Conservation (phyloP, 2,888 invertebrate species). For the Tenthredo mesomela region DNA sequence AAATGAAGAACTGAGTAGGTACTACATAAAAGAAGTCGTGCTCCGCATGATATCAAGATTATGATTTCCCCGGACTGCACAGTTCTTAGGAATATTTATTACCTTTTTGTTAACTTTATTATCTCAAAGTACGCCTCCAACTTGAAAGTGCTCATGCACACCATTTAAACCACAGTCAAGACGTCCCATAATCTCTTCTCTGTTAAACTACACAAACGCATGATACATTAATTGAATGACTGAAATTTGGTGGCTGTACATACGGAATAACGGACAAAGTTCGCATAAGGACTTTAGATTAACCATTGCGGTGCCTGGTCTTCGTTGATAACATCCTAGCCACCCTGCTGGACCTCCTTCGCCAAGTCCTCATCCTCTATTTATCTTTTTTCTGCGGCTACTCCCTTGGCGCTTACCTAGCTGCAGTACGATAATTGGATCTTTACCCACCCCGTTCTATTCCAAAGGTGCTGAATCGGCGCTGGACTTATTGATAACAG, state of each 20-base stretch:
- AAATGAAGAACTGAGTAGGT: constrained; percentile 15
- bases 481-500: neutral
- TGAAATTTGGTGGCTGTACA: neutral
- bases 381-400: neutral
- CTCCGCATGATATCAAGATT: constrained; percentile 7
- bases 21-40: constrained; percentile 12
- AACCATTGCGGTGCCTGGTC: constrained; percentile 60
- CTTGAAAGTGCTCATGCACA: neutral
- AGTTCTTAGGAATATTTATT: neutral
- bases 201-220: neutral
- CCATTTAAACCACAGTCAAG: neutral
- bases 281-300: constrained; percentile 56
- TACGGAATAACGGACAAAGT: neutral
- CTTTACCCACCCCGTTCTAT: constrained; percentile 12
- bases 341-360: constrained; percentile 54
- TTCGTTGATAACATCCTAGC: constrained; percentile 65
- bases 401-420: constrained; percentile 27
- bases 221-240: neutral
- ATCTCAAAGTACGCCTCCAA: neutral
- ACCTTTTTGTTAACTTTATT: constrained; percentile 15
- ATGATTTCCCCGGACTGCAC: constrained; percentile 15
- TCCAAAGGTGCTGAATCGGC: neutral
- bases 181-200: neutral
- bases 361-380: neutral
- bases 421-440: constrained; percentile 38